Percentiles rank a stretch among this genome's conserved stretches.
Conservation (phyloP, 2,888 invertebrate species). For the Autographa pulchrina region DNA sequence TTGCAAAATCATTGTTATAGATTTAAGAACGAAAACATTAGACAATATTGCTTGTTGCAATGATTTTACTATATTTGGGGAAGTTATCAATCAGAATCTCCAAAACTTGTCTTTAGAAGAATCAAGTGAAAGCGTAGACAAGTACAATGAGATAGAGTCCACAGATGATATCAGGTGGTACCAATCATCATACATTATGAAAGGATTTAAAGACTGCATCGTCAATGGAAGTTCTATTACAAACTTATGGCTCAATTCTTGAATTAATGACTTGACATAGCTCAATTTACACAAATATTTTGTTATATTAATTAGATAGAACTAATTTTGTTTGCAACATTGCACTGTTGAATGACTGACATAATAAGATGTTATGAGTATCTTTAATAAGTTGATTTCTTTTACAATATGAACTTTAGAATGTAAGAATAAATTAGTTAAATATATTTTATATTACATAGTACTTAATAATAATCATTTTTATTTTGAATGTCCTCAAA, state of each 20-base stretch:
- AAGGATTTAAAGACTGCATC: conserved; percentile 89
- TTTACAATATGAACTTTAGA: background rate
- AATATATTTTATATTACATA: conserved; percentile 25
- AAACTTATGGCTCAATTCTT: conserved; percentile 83
- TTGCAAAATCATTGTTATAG: conserved; percentile 77
- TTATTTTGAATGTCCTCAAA: conserved; percentile 17
- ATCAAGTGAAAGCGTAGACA: conserved; percentile 54
- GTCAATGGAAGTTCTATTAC: conserved; percentile 88
- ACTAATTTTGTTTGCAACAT: conserved; percentile 15
- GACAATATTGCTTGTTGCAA: conserved; percentile 79
- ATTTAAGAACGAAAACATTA: conserved; percentile 71
- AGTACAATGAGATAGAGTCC: conserved; percentile 78
- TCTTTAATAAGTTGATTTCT: conserved; percentile 10
- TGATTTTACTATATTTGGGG: conserved; percentile 82
- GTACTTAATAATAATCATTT: conserved; percentile 24
- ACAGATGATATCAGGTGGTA: conserved; percentile 83
- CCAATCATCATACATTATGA: conserved; percentile 87
- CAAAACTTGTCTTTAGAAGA: conserved; percentile 63
- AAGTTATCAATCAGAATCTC: conserved; percentile 67
- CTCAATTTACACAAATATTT: conserved; percentile 43
- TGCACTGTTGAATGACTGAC: conserved; percentile 41
- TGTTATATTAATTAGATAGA: no score
- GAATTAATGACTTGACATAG: conserved; percentile 42
- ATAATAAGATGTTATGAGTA: conserved; percentile 14
- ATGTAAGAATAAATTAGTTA: conserved; percentile 20